phyloP scores from a whole-genome alignment of 2,797 vertebrate species.

The Phylloscopus collybita region DNA sequence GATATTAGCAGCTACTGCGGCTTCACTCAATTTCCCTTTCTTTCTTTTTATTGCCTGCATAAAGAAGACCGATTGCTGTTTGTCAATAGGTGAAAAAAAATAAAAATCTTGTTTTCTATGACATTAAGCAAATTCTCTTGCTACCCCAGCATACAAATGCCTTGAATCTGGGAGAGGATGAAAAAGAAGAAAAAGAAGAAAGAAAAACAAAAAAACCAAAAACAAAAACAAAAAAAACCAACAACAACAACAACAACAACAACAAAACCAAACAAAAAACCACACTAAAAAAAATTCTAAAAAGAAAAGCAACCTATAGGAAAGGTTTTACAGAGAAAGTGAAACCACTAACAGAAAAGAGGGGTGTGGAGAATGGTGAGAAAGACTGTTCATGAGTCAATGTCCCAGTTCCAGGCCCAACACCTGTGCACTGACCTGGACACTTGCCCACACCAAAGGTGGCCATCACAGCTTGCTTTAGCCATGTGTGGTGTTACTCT shows the following conservation, averaged over 20 bases:
- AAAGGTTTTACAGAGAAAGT: not conserved
- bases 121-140: not conserved
- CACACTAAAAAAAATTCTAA: not conserved
- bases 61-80: conserved; percentile 5
- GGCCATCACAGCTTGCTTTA: not conserved
- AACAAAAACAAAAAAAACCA: too few relatives aligned
- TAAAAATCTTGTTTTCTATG: not conserved
- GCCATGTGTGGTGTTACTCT: not conserved
- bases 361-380: not conserved
- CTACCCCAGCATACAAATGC: not conserved
- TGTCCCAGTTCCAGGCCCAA: not conserved
- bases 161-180: not conserved
- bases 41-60: conserved; percentile 25
- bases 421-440: not conserved
- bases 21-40: conserved; percentile 13
- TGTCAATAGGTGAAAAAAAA: not conserved
- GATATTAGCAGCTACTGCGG: not conserved
- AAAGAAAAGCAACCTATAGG: not conserved
- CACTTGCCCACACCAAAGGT: too few relatives aligned
- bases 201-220: too few relatives aligned
- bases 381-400: not conserved
- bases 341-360: not conserved
- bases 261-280: too few relatives aligned
- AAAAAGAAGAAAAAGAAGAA: not conserved
- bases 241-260: too few relatives aligned